Evolutionary conservation across 2,113 vertebrate genomes (phyloP).

Genomic region (Myotis yumanensis): DNA sequence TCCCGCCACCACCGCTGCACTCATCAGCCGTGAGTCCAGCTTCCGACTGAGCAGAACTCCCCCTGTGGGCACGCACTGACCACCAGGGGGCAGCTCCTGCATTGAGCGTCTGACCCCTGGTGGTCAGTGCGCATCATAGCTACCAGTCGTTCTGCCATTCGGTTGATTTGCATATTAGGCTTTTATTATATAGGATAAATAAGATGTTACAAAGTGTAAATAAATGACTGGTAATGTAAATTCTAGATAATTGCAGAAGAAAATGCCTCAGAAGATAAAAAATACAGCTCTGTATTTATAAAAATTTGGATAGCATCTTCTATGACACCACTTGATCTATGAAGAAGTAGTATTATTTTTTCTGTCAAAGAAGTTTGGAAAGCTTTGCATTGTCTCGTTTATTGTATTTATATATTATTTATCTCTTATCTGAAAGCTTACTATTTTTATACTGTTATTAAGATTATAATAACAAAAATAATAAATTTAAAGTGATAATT

Average conservation of each 20-base stretch:
- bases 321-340: neutral
- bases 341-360: neutral
- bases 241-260: neutral
- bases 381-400: neutral
- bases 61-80: too few relatives aligned
- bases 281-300: neutral
- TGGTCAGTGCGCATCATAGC: too few relatives aligned
- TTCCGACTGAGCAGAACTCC: too few relatives aligned
- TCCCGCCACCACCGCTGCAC: too few relatives aligned
- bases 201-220: neutral
- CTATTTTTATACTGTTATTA: neutral
- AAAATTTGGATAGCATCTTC: neutral
- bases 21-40: too few relatives aligned
- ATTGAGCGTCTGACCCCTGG: too few relatives aligned
- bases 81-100: too few relatives aligned
- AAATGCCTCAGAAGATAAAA: neutral
- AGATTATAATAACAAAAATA: neutral
- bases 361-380: neutral
- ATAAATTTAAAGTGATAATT: neutral
- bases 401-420: neutral
- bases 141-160: too few relatives aligned
- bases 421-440: neutral
- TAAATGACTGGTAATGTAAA: neutral
- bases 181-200: neutral
- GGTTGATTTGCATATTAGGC: too few relatives aligned